Percentiles rank a stretch among this genome's conserved stretches.
Conservation (phyloP, 2,797 vertebrate genomes). For the Pseudochromis fuscus region DNA sequence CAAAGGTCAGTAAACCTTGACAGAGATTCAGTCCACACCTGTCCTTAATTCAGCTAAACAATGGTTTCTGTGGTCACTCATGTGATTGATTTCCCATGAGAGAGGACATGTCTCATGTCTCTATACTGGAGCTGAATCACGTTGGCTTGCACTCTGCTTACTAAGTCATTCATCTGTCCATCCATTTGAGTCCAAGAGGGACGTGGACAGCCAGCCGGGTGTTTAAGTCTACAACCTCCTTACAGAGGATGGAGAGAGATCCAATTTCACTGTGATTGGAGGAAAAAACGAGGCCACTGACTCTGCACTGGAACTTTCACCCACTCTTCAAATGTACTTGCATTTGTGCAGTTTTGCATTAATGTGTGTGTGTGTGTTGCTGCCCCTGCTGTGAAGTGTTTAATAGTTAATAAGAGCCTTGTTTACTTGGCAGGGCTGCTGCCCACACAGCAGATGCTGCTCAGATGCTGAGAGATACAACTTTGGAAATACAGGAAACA, state of each 20-base stretch:
- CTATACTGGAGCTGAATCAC: constrained; percentile 62
- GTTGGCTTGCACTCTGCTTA: constrained; percentile 47
- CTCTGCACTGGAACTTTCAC: constrained; percentile 63
- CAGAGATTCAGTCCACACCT: neutral
- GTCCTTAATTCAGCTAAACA: constrained; percentile 8
- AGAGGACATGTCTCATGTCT: constrained; percentile 21
- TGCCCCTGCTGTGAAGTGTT: constrained; percentile 67
- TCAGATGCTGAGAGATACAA: constrained; percentile 69
- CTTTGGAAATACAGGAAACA: constrained; percentile 57
- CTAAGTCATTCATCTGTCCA: constrained; percentile 46
- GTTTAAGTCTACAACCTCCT: constrained; percentile 62
- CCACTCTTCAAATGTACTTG: constrained; percentile 43
- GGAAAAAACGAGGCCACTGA: constrained; percentile 65
- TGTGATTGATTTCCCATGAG: neutral
- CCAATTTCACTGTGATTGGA: constrained; percentile 77
- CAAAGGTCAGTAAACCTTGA: neutral
- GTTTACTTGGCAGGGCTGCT: constrained; percentile 79
- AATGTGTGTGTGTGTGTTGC: constrained; percentile 44
- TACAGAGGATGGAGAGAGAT: constrained; percentile 55
- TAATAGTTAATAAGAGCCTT: constrained; percentile 83
- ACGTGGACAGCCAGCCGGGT: constrained; percentile 18
- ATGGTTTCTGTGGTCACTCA: neutral
- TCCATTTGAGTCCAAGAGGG: constrained; percentile 47
- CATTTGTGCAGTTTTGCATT: constrained; percentile 59
- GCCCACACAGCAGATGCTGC: constrained; percentile 80